Conservation (phyloP, 2,888 invertebrate species). For the Drosophila cyrtoloma region DNA sequence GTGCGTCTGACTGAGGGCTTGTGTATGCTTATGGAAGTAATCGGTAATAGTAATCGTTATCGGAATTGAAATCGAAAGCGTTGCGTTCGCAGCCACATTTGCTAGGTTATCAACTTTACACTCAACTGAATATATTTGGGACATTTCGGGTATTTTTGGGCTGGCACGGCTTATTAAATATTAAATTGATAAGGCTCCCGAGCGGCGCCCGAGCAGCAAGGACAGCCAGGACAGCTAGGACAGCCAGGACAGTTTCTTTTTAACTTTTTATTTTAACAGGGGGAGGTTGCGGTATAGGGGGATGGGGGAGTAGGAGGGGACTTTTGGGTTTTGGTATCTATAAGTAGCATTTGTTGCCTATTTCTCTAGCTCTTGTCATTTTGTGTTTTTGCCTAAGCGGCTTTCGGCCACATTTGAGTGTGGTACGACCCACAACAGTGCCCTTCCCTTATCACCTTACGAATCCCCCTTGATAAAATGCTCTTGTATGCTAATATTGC, state of each 20-base stretch:
- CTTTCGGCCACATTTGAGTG: slow-evolving; percentile 43
- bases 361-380: slow-evolving; percentile 25
- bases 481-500: slow-evolving; percentile 69
- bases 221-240: neutral
- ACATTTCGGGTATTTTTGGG: slow-evolving; percentile 28
- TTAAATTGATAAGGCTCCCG: slow-evolving; percentile 74
- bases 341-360: slow-evolving; percentile 38
- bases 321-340: slow-evolving; percentile 17
- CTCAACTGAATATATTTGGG: slow-evolving; percentile 73
- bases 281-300: neutral
- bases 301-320: too few species aligned
- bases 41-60: slow-evolving; percentile 46
- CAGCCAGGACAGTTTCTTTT: slow-evolving; percentile 21
- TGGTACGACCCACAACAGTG: neutral
- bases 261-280: slow-evolving; percentile 1
- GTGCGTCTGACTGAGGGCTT: slow-evolving; percentile 14
- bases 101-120: slow-evolving; percentile 77
- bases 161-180: slow-evolving; percentile 74
- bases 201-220: neutral
- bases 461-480: slow-evolving; percentile 26
- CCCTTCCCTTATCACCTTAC: neutral
- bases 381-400: slow-evolving; percentile 55
- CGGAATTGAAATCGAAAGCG: slow-evolving; percentile 28
- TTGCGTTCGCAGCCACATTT: slow-evolving; percentile 1
- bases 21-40: slow-evolving; percentile 41